Evolutionary conservation across 2,113 vertebrate genomes (phyloP), one percentile per base, ranked within the genome.

Genomic region (Marmota monax): DNA sequence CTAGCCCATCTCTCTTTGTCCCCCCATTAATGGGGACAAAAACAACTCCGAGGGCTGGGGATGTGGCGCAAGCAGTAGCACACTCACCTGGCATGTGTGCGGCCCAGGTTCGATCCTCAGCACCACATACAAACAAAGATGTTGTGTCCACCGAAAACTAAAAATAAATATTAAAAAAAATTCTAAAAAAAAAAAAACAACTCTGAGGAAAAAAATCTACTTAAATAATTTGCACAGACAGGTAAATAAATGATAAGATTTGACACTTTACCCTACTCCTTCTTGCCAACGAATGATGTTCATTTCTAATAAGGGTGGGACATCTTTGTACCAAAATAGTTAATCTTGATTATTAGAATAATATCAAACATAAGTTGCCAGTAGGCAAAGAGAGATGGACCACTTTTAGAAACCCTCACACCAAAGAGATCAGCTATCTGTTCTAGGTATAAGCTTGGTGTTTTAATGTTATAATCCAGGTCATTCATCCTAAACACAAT

Each of bases 401-500:
- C 20, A 39, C 67, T 63, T 82, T 70, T 84, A 20, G 23, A 72
- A 53, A 5, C 82, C 4, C 51, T 88, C 58, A 79, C 61, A n/a
- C 84, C 69, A 80, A 95, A 95, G 73, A 67, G 27, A 94, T 84
- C 29, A 45, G 5, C 83, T 89, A 16, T 92, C 82, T 84, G 80
- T 63, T 70, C 39, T 63, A 84, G 67, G 17, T 82, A 1, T 84
- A 94, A 84, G 32, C 27, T 32, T 94, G 13, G n/a, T 11, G 63
- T 89, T 96, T 90, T 83, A 69, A 58, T 78, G 23, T 86, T 92
- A 77, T 45, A 86, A 83, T 70, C 29, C 53, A 95, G 51, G 29
- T 58, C 58, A 72, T 84, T 95, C 86, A 37, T 89, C 48, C 76
- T 79, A 80, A 95, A 34, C 51, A 95, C 67, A 91, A 37, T 95